A percentile compares a stretch with the other conserved stretches of the same genome.
phyloP scores from a whole-genome alignment of 1,140 invertebrate genomes.

The Drosophila lini region DNA sequence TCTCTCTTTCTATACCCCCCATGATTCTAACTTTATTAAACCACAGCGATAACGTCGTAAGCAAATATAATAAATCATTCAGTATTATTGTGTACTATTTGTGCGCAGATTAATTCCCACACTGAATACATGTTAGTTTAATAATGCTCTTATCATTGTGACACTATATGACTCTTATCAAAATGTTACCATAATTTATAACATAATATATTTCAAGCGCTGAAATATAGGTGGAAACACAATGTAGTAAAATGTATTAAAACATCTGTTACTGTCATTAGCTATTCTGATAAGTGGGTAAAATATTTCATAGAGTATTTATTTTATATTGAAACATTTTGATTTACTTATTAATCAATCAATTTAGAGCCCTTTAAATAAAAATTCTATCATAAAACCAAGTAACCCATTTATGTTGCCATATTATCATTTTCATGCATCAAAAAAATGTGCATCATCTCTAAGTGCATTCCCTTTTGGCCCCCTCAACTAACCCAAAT shows the following conservation, averaged over 20 bases:
- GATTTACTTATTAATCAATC: neutral
- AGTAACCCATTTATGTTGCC: too few relatives aligned
- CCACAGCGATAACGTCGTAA: neutral
- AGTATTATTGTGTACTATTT: slow-evolving; percentile 11
- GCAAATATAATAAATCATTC: slow-evolving; percentile 30
- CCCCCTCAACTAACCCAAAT: slow-evolving; percentile 23
- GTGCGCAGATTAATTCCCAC: slow-evolving; percentile 24
- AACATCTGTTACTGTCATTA: slow-evolving; percentile 2
- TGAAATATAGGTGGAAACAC: neutral
- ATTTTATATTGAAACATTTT: neutral
- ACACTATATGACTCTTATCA: slow-evolving; percentile 9
- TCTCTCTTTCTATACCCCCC: neutral
- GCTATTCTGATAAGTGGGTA: neutral
- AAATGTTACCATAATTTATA: slow-evolving; percentile 15
- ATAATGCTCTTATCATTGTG: slow-evolving; percentile 18
- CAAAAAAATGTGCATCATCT: neutral
- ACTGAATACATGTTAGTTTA: slow-evolving; percentile 27
- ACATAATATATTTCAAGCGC: neutral
- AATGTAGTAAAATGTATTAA: neutral
- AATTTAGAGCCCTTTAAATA: too few relatives aligned
- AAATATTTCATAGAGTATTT: neutral
- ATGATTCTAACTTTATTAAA: neutral
- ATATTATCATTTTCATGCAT: neutral
- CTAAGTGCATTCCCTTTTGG: neutral
- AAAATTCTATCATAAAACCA: too few relatives aligned